Base-by-base conservation (phyloP, 2,888 invertebrate species). In the Ypsolopha sequella region DNA sequence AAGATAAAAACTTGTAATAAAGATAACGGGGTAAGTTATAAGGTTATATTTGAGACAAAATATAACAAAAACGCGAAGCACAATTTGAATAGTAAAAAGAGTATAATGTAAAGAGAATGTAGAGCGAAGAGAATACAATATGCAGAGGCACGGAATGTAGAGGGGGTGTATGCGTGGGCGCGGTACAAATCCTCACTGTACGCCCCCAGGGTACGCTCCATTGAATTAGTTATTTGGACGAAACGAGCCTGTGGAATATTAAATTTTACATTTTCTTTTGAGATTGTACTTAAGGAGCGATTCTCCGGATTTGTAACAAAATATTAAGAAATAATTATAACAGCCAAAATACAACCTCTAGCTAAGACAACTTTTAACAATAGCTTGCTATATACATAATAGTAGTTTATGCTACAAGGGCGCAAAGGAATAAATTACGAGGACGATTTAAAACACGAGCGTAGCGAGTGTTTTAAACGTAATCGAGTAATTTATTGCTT, bases 201-300 rank as follows among this genome's bases (percentile, higher is more conserved):
- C 59, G 60, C 62, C 63, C 61, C 58, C 53, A 13, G 63, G 63
- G 61, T 56, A 55, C 52, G 56, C 60, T 59, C 55, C 63, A 62
- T 65, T 69, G 64, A 69, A 71, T 67, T 66, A 63, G 61, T 66
- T 61, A 66, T 63, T 65, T 59, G 50, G 50, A 55, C 49, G 48
- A 56, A 57, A 58, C 54, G 50, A 51, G 44, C 41, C 53, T 55
- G 11, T 54, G 56, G 59, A 61, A 65, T 62, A 59, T 54, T 54
- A 58, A 56, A 58, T 53, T 51, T 41, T 36, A 46, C 36, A 44
- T 36, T 47, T 47, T 43, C 43, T 43, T 24, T 24, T 24, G 24
- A 24, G 24, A 24, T 24, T 13, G 7, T 14, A 13, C 24, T 43
- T 43, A 24, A 43, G n/a, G n/a, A n/a, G n/a, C n/a, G n/a, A n/a